Evolutionary conservation across 2,888 invertebrate genomes (phyloP).

Genomic region (Diplazon laetatorius): DNA sequence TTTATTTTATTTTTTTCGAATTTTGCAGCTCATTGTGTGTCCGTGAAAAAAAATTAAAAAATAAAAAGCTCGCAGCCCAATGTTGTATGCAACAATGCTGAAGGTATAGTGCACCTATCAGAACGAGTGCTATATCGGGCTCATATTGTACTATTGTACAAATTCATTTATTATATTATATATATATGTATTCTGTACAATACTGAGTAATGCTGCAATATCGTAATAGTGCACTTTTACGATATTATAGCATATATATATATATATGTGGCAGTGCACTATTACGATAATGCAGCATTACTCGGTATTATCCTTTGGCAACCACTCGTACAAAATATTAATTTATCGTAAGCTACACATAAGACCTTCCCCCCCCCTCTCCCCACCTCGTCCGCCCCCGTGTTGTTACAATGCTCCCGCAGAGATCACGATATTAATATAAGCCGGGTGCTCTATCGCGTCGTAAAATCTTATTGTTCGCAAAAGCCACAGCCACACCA

Average conservation of each 20-base stretch:
- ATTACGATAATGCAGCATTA: constrained; percentile 27
- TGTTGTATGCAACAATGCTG: background rate
- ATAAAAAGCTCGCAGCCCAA: background rate
- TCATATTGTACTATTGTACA: constrained; percentile 7
- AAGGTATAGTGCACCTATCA: background rate
- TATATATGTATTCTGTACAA: background rate
- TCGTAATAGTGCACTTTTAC: too few relatives aligned
- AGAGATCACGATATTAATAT: constrained; percentile 48
- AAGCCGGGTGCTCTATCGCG: constrained; percentile 44
- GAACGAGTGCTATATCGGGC: background rate
- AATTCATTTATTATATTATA: background rate
- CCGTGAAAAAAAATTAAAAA: too few relatives aligned
- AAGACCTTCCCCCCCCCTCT: background rate
- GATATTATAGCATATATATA: too few relatives aligned
- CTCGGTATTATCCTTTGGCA: constrained; percentile 43
- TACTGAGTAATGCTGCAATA: too few relatives aligned
- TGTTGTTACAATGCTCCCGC: constrained; percentile 37
- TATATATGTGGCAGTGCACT: background rate
- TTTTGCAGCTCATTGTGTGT: too few relatives aligned
- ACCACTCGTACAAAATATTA: constrained; percentile 43
- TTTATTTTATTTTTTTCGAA: too few relatives aligned
- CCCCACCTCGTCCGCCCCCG: background rate
- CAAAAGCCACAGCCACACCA: constrained; percentile 33
- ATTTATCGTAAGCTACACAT: constrained; percentile 48
- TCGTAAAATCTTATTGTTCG: constrained; percentile 59